Evolutionary conservation across 2,888 invertebrate genomes (phyloP).

Genomic region (Morpho achilles): DNA sequence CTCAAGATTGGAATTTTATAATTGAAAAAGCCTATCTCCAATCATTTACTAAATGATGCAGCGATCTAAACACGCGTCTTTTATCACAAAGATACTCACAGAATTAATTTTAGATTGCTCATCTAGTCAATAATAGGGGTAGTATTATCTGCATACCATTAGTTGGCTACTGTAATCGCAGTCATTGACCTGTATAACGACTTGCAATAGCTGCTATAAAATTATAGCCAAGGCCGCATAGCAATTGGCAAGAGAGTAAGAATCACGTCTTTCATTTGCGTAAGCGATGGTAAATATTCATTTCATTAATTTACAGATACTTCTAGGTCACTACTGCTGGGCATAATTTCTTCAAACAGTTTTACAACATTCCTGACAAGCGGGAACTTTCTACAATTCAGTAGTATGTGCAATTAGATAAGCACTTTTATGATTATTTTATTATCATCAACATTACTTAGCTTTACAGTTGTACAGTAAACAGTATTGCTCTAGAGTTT

Average conservation of each 20-base stretch:
- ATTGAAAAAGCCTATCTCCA: slow-evolving; percentile 12
- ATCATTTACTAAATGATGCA: slow-evolving; percentile 13
- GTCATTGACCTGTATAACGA: slow-evolving; percentile 38
- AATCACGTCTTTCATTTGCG: neutral
- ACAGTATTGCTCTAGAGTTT: too few relatives aligned
- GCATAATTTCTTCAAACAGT: too few relatives aligned
- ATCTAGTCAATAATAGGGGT: slow-evolving; percentile 17
- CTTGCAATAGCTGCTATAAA: slow-evolving; percentile 32
- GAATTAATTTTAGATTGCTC: slow-evolving; percentile 12
- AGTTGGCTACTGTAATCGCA: slow-evolving; percentile 18
- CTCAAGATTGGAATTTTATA: slow-evolving; percentile 13
- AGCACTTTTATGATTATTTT: too few relatives aligned
- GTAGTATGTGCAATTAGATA: too few relatives aligned
- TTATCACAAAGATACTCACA: slow-evolving; percentile 7
- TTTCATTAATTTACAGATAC: too few relatives aligned
- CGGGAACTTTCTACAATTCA: too few relatives aligned
- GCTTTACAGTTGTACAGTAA: too few relatives aligned
- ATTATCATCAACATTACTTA: too few relatives aligned
- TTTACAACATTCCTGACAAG: too few relatives aligned
- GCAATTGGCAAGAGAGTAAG: slow-evolving; percentile 1
- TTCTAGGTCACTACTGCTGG: too few relatives aligned
- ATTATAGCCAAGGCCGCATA: slow-evolving; percentile 1
- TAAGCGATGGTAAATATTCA: neutral
- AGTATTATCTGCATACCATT: slow-evolving; percentile 22
- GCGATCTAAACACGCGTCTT: slow-evolving; percentile 15